phyloP scores from a whole-genome alignment of 2,888 invertebrate genomes.

The Synanthedon myopaeformis region DNA sequence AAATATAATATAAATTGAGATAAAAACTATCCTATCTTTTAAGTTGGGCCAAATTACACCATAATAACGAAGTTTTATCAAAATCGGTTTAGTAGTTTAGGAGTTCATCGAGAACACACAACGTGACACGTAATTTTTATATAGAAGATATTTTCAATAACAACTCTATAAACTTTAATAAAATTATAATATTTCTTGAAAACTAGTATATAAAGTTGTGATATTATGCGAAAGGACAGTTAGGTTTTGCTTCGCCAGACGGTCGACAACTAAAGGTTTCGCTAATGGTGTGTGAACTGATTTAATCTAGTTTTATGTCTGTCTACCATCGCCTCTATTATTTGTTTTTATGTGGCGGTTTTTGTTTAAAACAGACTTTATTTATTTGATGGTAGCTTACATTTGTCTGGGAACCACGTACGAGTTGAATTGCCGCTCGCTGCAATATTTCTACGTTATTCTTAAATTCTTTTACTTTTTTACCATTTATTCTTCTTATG shows the following conservation, averaged over 20 bases:
- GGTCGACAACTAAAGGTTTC: conserved; percentile 19
- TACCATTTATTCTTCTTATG: neutral
- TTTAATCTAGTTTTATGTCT: conserved; percentile 42
- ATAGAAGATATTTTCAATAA: too few species aligned
- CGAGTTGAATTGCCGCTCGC: neutral
- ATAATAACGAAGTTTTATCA: too few species aligned
- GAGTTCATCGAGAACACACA: too few species aligned
- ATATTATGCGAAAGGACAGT: conserved; percentile 11
- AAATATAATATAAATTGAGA: too few species aligned
- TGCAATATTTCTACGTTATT: neutral
- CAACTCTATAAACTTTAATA: too few species aligned
- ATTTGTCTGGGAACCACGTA: neutral
- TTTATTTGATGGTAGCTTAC: conserved; percentile 4
- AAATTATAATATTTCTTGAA: conserved; percentile 1
- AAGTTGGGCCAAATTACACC: too few species aligned
- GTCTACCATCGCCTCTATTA: conserved; percentile 11
- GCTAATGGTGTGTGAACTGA: conserved; percentile 53
- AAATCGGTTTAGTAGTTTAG: too few species aligned
- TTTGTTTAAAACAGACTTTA: conserved; percentile 9
- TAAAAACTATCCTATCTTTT: too few species aligned
- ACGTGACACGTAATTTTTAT: too few species aligned
- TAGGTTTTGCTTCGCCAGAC: conserved; percentile 15
- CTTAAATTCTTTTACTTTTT: neutral
- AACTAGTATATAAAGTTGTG: too few species aligned
- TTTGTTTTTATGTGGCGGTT: conserved; percentile 26